Evolutionary conservation across 2,888 invertebrate species (phyloP), one percentile per base, ranked within the genome.

Genomic region (Leucophenga maculata): DNA sequence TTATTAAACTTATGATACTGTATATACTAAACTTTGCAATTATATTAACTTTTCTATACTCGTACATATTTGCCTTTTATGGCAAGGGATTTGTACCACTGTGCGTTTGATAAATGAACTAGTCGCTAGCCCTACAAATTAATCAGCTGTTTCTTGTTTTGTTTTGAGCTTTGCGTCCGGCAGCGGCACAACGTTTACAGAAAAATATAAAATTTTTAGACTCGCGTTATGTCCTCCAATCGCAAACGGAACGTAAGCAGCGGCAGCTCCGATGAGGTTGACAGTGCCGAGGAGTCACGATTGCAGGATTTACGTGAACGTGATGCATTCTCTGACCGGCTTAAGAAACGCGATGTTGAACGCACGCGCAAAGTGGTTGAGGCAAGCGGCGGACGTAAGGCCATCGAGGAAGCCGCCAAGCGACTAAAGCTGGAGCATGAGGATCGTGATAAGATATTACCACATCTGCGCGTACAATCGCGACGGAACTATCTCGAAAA

Each of bases 401-500:
- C 93, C 0, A 94, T 93, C 79, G 94, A 94, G 85, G 97, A 98
- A 89, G 98, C 98, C 14, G 94, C 96, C 6, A 97, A 96, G 87
- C 91, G 97, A 18, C 90, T 98, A 1, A 95, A 97, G 88, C 85
- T 97, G 77, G 97, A 98, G 89, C 92, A 93, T 46, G 94, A 96
- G 82, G 95, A 96, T 81, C 91, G 95, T 62, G 95, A 95, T 68
- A 95, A 94, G 86, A 91, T 97, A 76, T 89, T 99, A 65, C 97
- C 97, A 0, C 94, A 95, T 83, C 88, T 99, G 26, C 91, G 99
- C 46, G 91, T 97, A 18, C 95, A 97, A 85, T 98, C 99, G 0
- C 92, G 99, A 31, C 90, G 98, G 60, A 95, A 96, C 83, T 99
- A 99, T 88, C 91, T 99, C 78, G 95, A 95, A 85, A 99, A 99